Evolutionary conservation across 2,797 vertebrate genomes (phyloP), one percentile per base, ranked within the genome.

Genomic region (Clarias pachynema): DNA sequence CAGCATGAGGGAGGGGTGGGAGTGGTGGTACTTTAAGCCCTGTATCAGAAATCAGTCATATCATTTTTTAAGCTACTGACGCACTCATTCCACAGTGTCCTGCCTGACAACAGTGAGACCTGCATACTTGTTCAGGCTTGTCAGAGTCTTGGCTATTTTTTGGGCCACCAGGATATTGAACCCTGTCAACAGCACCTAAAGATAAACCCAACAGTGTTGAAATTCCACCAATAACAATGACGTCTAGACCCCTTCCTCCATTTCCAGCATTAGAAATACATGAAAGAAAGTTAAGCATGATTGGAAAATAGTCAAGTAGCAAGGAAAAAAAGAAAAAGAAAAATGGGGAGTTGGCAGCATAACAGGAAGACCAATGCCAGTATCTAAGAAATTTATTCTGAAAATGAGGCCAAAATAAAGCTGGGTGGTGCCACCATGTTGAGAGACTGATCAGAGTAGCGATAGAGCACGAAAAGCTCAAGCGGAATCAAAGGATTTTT

Each of bases 311-410:
- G 77, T 29, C 72, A 79, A 53, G 68, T 59, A 37, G 37, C n/a
- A 91, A 49, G 2, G 44, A 91, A 93, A 79, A 86, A 37, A 91
- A 91, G 92, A 79, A 86, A 93, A 63, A 88, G 91, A 59, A 72
- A 37, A 59, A 16, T 26, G 26, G 59, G 89, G 89, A 92, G 86
- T 89, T 89, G 92, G 88, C 82, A 93, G 89, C 91, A 94, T 93
- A 95, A 95, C 93, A 95, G 93, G 94, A 95, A 95, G 94, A 94
- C 90, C 93, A 94, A 92, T 92, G 94, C 90, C 90, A 90, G 91
- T 93, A 93, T 95, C 93, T 89, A 88, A 91, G 86, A 89, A 89
- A 91, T 91, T 93, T 92, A 94, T 94, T 93, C 93, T 89, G 87
- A 90, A 88, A 87, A 91, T 88, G 87, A 89, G 89, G 87, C 90